phyloP scores from a whole-genome alignment of 1,140 invertebrate genomes.

The Trachelipus rathkii region DNA sequence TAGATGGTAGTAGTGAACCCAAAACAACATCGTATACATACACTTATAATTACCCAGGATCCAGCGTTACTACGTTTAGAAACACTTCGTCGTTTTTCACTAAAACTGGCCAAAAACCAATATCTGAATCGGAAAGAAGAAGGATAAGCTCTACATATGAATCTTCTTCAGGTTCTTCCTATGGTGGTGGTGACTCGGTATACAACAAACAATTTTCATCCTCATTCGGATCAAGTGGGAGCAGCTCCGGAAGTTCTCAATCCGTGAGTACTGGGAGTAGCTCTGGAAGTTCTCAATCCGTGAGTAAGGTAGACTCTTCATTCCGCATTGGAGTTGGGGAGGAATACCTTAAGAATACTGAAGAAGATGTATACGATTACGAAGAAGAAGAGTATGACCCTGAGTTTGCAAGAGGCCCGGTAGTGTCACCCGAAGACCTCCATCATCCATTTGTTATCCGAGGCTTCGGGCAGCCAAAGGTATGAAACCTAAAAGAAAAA shows the following conservation, averaged over 20 bases:
- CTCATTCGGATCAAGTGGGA: not conserved
- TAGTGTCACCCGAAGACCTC: conserved; percentile 32
- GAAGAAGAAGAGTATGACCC: conserved; percentile 34
- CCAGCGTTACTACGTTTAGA: not conserved
- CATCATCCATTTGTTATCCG: conserved; percentile 32
- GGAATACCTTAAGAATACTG: conserved; percentile 29
- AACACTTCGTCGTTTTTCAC: not conserved
- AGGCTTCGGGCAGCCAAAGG: conserved; percentile 34
- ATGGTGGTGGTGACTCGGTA: not conserved
- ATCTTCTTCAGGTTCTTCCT: not conserved
- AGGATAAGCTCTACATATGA: not conserved
- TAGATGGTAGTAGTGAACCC: not conserved
- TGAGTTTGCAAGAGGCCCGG: conserved; percentile 26
- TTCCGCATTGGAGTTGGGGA: conserved; percentile 24
- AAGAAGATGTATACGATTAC: conserved; percentile 24
- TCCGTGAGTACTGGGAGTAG: not conserved
- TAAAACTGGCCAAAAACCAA: not conserved
- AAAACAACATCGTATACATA: not conserved
- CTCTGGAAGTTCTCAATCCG: not conserved
- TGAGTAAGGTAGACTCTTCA: not conserved
- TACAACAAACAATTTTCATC: not conserved
- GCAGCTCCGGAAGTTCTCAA: not conserved
- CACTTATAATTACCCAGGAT: not conserved
- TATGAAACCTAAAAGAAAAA: not conserved
- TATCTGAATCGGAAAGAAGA: not conserved